Percentiles rank a stretch among this genome's conserved stretches.
These are phyloP conservation scores for Falco naumanni DNA, from an alignment of 2,797 vertebrate genomes.

Conservation along the genomic window DNA sequence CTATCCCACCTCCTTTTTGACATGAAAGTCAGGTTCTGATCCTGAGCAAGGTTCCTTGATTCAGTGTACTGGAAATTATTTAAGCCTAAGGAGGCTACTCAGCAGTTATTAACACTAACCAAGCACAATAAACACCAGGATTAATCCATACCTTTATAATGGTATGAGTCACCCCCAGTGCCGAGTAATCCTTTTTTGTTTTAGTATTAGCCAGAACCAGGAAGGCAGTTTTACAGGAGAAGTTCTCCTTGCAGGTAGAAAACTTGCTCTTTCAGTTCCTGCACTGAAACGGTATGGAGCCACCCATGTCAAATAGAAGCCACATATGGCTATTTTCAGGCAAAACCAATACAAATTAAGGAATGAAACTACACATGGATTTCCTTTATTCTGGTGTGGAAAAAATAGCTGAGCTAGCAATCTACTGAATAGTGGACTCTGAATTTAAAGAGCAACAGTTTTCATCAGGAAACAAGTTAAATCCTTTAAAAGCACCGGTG, in stretches of 20 bases:
- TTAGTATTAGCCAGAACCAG: neutral
- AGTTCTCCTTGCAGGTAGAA: neutral
- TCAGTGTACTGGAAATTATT: neutral
- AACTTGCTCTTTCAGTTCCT: neutral
- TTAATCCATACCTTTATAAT: slow-evolving; percentile 32
- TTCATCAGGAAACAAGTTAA: neutral
- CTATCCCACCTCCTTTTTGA: neutral
- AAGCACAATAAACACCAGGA: neutral
- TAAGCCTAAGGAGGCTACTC: slow-evolving; percentile 4
- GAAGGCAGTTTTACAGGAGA: neutral
- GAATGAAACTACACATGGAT: neutral
- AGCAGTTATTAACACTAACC: slow-evolving; percentile 19
- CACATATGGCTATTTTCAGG: neutral
- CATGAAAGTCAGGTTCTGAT: neutral
- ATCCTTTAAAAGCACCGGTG: neutral
- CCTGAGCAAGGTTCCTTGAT: neutral
- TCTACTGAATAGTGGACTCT: neutral
- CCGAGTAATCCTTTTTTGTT: slow-evolving; percentile 25
- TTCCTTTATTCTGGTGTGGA: neutral
- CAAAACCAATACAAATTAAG: neutral
- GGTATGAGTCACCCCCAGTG: slow-evolving; percentile 23
- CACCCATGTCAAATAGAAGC: neutral
- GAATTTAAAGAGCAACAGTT: neutral
- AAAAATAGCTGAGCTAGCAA: neutral
- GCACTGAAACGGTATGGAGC: neutral